Conservation (phyloP, 2,113 vertebrate species). For the Recurvirostra avosetta region DNA sequence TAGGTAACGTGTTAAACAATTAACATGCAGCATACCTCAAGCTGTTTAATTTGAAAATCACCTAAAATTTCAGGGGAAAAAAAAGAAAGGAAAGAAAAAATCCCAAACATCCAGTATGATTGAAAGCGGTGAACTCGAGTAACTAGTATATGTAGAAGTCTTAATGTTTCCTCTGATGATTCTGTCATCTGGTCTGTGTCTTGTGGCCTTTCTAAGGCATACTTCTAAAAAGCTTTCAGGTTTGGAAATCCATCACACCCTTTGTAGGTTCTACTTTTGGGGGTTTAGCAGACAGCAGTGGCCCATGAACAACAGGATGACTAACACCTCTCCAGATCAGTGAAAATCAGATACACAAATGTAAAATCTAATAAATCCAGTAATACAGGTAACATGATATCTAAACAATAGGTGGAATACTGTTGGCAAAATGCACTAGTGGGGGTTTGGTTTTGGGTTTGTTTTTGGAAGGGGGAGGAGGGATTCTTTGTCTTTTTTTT, state of each 20-base stretch:
- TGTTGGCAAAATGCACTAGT: not conserved
- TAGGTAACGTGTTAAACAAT: not conserved
- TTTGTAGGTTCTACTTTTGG: not conserved
- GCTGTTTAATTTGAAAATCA: not conserved
- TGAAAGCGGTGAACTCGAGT: not conserved
- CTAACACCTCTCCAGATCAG: not conserved
- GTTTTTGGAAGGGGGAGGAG: accelerated
- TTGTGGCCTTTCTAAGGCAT: not conserved
- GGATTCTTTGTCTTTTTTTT: not conserved
- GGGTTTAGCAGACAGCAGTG: not conserved
- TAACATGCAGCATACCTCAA: not conserved
- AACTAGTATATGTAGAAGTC: not conserved
- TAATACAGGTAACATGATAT: not conserved
- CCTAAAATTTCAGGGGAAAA: accelerated
- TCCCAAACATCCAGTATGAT: accelerated
- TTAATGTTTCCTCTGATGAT: not conserved
- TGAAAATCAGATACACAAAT: not conserved
- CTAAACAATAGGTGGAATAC: not conserved
- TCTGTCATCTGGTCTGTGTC: not conserved
- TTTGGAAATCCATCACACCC: not conserved
- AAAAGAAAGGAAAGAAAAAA: not conserved
- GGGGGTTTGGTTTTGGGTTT: accelerated
- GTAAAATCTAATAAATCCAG: not conserved
- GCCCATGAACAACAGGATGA: not conserved
- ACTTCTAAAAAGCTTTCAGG: not conserved